These are phyloP conservation scores for Drosophila testacea DNA, from an alignment of 2,888 invertebrate species.

Conservation along the genomic window DNA sequence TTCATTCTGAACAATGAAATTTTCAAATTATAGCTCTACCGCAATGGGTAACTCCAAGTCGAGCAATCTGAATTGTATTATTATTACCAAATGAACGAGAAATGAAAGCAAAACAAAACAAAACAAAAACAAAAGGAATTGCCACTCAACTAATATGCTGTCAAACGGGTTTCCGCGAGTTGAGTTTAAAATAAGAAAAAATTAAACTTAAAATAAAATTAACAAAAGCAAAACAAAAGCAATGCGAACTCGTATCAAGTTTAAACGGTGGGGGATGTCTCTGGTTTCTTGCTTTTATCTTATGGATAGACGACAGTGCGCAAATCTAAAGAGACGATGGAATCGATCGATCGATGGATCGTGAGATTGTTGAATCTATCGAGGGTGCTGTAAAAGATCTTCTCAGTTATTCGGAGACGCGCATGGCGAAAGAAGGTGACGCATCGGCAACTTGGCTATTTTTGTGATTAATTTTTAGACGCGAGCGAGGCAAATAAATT, in stretches of 20 bases:
- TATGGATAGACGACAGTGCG: constrained; percentile 34
- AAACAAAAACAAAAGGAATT: constrained; percentile 22
- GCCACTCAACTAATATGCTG: constrained; percentile 46
- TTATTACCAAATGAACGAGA: constrained; percentile 9
- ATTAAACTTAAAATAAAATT: constrained; percentile 26
- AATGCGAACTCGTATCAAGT: constrained; percentile 44
- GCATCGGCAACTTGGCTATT: constrained; percentile 61
- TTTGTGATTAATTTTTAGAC: constrained; percentile 46
- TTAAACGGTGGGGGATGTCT: constrained; percentile 25
- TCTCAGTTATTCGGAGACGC: constrained; percentile 52
- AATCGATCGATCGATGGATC: constrained; percentile 51
- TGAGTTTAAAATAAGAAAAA: constrained; percentile 1
- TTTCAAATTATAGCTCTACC: too few relatives aligned
- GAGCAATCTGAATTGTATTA: background rate
- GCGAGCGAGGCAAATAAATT: constrained; percentile 20
- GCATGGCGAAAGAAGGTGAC: constrained; percentile 52
- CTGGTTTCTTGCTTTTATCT: constrained; percentile 21
- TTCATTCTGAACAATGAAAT: too few relatives aligned
- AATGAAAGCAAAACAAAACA: constrained; percentile 14
- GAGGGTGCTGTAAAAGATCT: constrained; percentile 46
- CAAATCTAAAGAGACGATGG: constrained; percentile 25
- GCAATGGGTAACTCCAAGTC: constrained; percentile 3
- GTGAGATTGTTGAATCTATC: constrained; percentile 3
- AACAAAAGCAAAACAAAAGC: constrained; percentile 35
- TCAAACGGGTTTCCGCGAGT: constrained; percentile 58